Percentiles rank a stretch among this genome's conserved stretches.
phyloP scores from a whole-genome alignment of 37 sponge, comb jelly and placozoan species.

The Cladorhizidae sp. region DNA sequence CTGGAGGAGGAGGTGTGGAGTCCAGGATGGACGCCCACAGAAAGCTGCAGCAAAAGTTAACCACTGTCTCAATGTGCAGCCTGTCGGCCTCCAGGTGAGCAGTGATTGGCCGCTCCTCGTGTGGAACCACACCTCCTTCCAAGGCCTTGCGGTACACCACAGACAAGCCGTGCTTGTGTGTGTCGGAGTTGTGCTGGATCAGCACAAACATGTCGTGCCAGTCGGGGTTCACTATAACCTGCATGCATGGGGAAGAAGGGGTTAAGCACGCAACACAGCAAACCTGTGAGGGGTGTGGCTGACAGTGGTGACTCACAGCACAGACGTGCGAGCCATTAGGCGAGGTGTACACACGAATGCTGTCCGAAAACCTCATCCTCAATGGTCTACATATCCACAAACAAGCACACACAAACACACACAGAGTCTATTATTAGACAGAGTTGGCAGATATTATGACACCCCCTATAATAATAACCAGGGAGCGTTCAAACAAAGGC shows the following conservation, averaged over 20 bases:
- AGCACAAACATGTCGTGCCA: conserved; percentile 81
- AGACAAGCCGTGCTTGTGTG: conserved; percentile 16
- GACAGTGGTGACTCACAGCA: conserved; percentile 8
- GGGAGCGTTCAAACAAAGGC: no score
- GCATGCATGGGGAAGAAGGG: neutral
- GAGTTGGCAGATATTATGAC: no score
- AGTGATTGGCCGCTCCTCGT: conserved; percentile 39
- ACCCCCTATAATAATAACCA: no score
- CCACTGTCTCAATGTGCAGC: conserved; percentile 58
- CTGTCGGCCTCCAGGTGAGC: conserved; percentile 66
- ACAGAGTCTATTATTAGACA: no score
- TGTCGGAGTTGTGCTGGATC: conserved; percentile 7
- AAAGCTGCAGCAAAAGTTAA: conserved; percentile 73
- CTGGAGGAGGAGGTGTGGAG: conserved; percentile 33
- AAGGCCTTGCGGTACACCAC: conserved; percentile 70
- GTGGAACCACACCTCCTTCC: conserved; percentile 43
- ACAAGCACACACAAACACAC: neutral
- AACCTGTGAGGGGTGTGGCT: neutral
- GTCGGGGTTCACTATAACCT: conserved; percentile 74
- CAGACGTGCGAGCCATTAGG: conserved; percentile 8
- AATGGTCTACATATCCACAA: conserved; percentile 4
- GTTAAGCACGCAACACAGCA: neutral
- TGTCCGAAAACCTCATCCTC: conserved; percentile 18
- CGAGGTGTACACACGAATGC: conserved; percentile 17
- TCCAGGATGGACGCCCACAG: conserved; percentile 75